Conservation (phyloP, 2,113 vertebrate species). For the Burhinus oedicnemus region DNA sequence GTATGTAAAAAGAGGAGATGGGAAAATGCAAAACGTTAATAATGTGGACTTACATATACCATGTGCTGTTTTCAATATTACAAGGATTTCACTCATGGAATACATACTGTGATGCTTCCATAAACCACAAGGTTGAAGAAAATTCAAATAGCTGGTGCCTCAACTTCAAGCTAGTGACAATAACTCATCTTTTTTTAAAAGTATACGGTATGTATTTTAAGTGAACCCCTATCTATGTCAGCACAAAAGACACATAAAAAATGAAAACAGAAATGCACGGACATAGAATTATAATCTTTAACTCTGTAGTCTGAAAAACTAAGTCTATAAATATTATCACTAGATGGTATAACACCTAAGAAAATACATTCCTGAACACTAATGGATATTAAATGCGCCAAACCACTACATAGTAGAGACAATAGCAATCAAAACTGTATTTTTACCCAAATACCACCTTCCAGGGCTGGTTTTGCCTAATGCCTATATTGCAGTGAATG, state of each 20-base stretch:
- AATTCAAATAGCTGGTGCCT: not conserved
- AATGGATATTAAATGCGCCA: slow-evolving; percentile 69
- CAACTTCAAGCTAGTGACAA: not conserved
- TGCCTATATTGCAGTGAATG: slow-evolving; percentile 78
- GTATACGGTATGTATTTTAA: not conserved
- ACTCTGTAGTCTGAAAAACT: not conserved
- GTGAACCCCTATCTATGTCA: not conserved
- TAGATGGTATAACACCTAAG: slow-evolving; percentile 28
- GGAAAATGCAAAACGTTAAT: not conserved
- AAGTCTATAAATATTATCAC: not conserved
- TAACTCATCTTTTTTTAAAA: not conserved
- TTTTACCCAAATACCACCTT: slow-evolving; percentile 76
- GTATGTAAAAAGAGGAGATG: not conserved
- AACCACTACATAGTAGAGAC: slow-evolving; percentile 60
- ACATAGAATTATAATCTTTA: not conserved
- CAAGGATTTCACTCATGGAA: not conserved
- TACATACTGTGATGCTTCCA: not conserved
- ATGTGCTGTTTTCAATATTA: not conserved
- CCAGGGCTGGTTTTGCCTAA: slow-evolving; percentile 75
- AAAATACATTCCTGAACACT: slow-evolving; percentile 36
- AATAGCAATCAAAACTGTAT: slow-evolving; percentile 72
- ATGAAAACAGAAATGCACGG: not conserved
- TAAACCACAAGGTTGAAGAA: not conserved
- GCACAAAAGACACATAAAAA: not conserved
- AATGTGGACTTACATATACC: not conserved